Conservation (phyloP, 2,797 vertebrate genomes). For the Channa striata region DNA sequence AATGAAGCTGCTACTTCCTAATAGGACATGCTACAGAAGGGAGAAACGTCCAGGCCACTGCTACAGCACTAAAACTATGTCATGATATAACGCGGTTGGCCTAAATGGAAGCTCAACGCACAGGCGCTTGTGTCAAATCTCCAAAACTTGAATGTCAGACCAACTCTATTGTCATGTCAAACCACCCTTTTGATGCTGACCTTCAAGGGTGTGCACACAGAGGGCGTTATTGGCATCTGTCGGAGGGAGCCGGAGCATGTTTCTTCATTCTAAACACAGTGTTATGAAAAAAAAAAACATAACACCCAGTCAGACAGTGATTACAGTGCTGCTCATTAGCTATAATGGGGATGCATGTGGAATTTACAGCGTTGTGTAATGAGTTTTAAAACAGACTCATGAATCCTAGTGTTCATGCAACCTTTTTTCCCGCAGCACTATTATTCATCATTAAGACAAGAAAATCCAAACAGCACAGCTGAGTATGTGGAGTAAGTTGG, state of each 20-base stretch:
- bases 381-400: conserved; percentile 75
- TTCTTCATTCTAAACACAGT: conserved; percentile 47
- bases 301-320: conserved; percentile 56
- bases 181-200: conserved; percentile 59
- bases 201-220: conserved; percentile 49
- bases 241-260: conserved; percentile 51
- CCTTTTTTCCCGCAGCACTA: conserved; percentile 57
- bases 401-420: conserved; percentile 62
- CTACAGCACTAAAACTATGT: conserved; percentile 44
- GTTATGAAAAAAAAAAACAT: conserved; percentile 28
- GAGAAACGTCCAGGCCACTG: conserved; percentile 61
- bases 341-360: conserved; percentile 74
- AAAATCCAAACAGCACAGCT: conserved; percentile 54
- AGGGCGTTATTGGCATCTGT: conserved; percentile 69
- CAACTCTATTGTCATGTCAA: conserved; percentile 52
- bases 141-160: conserved; percentile 37
- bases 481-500: conserved; percentile 45
- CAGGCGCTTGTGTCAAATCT: conserved; percentile 45
- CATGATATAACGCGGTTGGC: conserved; percentile 48
- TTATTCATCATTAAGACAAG: conserved; percentile 76
- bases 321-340: conserved; percentile 76
- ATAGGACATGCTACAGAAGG: conserved; percentile 67
- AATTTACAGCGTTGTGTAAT: conserved; percentile 74
- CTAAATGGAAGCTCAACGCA: conserved; percentile 58
- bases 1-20: conserved; percentile 68